Evolutionary conservation across 1,140 invertebrate species (phyloP), one percentile per base, ranked within the genome.

Genomic region (Bombyx mandarina): DNA sequence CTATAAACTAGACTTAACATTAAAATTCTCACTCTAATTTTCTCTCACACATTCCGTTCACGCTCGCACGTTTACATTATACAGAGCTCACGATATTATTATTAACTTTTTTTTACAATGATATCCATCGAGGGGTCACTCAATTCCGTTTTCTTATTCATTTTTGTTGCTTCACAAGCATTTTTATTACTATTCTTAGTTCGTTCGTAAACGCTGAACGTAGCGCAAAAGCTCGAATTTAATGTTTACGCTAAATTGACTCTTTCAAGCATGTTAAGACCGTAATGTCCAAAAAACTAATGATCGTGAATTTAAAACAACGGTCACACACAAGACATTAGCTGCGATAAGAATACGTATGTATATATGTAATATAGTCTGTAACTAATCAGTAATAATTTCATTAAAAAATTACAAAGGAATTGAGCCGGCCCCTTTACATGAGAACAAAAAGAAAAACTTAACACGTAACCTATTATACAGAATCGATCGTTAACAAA

Each of bases 1-100:
- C 83, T 86, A 86, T 72, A 71, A 72, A 69, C 83, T 86, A 86
- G 47, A 77, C 79, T 86, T 86, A 86, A 71, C 26, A 75, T 71
- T 73, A 76, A 65, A 12, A 57, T 63, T 65, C 54, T 66, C 79
- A 77, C 68, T 61, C 79, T 66, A 71, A 61, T 71, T 60, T 73
- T 60, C 61, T 53, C 44, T 43, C 74, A 61, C 61, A 56, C 54
- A 56, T 56, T 48, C 12, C 57, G 54, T 56, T 56, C 54, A 35
- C 54, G 54, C 44, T 60, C 67, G 59, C 62, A 66, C 60, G 58
- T 72, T 64, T 57, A 48, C 65, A 65, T 59, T 5, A 35, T 77
- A 79, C 74, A 75, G 58, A 75, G 66, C 63, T 72, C 66, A 54
- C 60, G 59, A 64, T 73, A 67, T 35, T 35, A 35, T 35, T 35